Base-by-base conservation (phyloP, 30 jellyfish, hydroid and myxozoan species). In the Cassiopea xamachana region DNA sequence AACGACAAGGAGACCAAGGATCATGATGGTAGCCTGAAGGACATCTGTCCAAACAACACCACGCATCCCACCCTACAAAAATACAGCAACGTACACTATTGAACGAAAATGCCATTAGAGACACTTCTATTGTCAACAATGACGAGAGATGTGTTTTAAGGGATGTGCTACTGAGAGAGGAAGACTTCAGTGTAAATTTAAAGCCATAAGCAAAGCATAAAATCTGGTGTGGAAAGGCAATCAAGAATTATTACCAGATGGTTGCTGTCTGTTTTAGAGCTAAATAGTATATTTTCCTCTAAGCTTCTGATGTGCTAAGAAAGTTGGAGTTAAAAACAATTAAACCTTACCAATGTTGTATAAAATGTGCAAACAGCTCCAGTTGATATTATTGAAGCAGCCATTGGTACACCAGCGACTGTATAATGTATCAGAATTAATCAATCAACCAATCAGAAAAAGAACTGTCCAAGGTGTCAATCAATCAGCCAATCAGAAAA, bases 11-110 rank as follows among this genome's bases (percentile, higher is more conserved):
- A 92, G 70, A 43, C 98, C 98, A 55, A 80, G 78, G 12, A 86
- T 68, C 96, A 92, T 92, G 55, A 92, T 64, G 74, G 60, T 59
- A 1, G 95, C 90, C 69, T 92, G 98, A 16, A 92, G 81, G 1
- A 92, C 98, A 50, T 92, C 98, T 17, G 98, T 92, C 98, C 98
- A 92, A 8, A 92, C 92, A 14, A 92, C 98, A 8, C 91, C 98
- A 49, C 92, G 88, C 98, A 92, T 92, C 8, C 98, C 98, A 60
- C 98, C 98, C 98, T 92, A 44, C 9, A 80, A 77, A 70, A 62
- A 3, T 13, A 62, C 4, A 62, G 7, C 4, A 51, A 9, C 9
- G 4, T 51, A 2, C 4, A 51, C 4, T 9, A 51, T 51, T 9
- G 64, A 51, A 4, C 64, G 9, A 2, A 51, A 51, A 51, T 2